Conservation (phyloP, 2,797 vertebrate genomes). For the Pangasius mekongensis region DNA sequence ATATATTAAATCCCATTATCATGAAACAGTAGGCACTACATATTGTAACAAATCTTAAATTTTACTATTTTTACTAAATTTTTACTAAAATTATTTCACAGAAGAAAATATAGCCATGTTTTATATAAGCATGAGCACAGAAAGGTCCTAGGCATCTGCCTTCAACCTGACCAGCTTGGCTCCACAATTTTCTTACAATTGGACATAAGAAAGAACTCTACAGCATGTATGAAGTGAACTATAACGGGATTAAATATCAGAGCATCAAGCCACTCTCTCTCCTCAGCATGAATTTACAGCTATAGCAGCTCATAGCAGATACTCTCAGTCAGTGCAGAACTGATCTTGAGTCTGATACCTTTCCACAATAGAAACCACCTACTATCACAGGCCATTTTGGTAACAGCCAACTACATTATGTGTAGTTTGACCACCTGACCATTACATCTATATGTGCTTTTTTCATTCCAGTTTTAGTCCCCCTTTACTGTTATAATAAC, state of each 20-base stretch:
- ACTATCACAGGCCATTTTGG: not conserved
- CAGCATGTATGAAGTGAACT: not conserved
- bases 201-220: not conserved
- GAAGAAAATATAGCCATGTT: not conserved
- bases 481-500: not conserved
- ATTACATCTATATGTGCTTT: not conserved
- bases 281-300: not conserved
- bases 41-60: not conserved
- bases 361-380: not conserved
- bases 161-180: not conserved
- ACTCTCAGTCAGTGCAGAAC: not conserved
- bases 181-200: not conserved
- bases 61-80: not conserved
- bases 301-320: not conserved
- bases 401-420: not conserved
- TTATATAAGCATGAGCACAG: no score
- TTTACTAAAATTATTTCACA: not conserved
- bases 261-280: not conserved
- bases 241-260: constrained; percentile 4
- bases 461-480: not conserved
- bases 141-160: not conserved
- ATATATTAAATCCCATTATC: no score
- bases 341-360: not conserved
- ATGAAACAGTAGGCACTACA: no score
- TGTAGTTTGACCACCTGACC: not conserved